Evolutionary conservation across 2,888 invertebrate genomes (phyloP).

Genomic region (Sarcophaga carnaria): DNA sequence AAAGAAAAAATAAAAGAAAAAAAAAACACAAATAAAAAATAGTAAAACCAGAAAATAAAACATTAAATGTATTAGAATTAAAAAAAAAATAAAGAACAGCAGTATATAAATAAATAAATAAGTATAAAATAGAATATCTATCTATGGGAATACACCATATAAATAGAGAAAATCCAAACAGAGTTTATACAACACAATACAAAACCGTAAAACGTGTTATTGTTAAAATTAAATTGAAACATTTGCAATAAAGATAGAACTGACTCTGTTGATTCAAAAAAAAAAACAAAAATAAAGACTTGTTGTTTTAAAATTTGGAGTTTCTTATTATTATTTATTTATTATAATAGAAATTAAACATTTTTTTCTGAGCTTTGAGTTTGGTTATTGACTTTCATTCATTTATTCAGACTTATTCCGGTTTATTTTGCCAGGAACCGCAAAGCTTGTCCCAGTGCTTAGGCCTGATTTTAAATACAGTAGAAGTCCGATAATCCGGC

Average conservation of each 20-base stretch:
- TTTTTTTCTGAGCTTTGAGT: no score
- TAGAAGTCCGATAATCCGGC: no score
- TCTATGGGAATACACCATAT: conserved; percentile 21
- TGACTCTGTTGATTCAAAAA: conserved; percentile 34
- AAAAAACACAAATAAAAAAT: conserved; percentile 4
- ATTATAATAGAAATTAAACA: no score
- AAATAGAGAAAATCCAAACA: conserved; percentile 34
- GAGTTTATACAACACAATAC: conserved; percentile 18
- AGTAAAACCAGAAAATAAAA: conserved; percentile 25
- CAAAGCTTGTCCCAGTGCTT: no score
- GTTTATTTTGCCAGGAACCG: no score
- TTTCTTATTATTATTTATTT: no score
- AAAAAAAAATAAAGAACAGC: conserved; percentile 3
- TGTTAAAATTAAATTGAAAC: conserved; percentile 45
- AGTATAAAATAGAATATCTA: conserved; percentile 21
- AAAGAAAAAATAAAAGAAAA: conserved; percentile 34
- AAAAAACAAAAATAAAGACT: background rate
- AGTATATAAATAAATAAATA: conserved; percentile 50
- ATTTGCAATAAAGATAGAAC: conserved; percentile 50
- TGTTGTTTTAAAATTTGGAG: background rate
- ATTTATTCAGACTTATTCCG: no score
- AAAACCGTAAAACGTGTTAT: conserved; percentile 23
- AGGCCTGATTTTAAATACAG: no score
- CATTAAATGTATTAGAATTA: conserved; percentile 48
- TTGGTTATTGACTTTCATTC: no score